Percentiles rank a stretch among this genome's conserved stretches.
These are phyloP conservation scores for Tragulus kanchil DNA, from an alignment of 2,113 vertebrate genomes.

Conservation along the genomic window DNA sequence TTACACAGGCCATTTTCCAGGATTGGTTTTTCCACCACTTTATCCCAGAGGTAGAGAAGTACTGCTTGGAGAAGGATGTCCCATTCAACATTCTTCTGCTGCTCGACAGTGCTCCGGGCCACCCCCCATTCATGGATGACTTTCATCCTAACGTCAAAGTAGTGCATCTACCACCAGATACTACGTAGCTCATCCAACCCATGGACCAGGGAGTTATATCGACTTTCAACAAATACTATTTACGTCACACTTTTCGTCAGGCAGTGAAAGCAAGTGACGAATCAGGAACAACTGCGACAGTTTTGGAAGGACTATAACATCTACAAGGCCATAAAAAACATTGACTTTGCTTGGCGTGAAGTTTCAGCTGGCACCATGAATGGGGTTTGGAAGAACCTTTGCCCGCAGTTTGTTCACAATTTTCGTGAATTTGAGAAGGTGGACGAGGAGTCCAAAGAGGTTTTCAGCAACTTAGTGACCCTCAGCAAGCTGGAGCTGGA, in stretches of 20 bases:
- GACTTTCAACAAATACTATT: not conserved
- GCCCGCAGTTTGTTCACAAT: not conserved
- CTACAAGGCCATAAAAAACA: not conserved
- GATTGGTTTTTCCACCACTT: not conserved
- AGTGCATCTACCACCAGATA: not conserved
- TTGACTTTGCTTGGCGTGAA: not conserved
- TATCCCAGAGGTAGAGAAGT: not conserved
- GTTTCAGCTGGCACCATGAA: not conserved
- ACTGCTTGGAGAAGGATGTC: not conserved
- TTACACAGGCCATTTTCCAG: not conserved
- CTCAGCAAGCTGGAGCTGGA: not conserved
- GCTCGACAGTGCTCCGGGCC: not conserved
- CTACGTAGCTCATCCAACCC: not conserved
- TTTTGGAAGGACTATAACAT: not conserved
- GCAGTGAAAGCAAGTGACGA: not conserved
- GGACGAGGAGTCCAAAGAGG: not conserved
- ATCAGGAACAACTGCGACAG: not conserved
- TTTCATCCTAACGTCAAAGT: not conserved
- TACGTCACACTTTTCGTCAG: not conserved
- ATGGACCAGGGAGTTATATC: not conserved
- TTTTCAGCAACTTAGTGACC: not conserved
- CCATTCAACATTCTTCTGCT: not conserved
- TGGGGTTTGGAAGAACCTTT: not conserved
- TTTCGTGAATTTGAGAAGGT: not conserved
- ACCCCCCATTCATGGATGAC: not conserved